phyloP scores from a whole-genome alignment of 1,140 invertebrate species.

The Drosophila neocordata region DNA sequence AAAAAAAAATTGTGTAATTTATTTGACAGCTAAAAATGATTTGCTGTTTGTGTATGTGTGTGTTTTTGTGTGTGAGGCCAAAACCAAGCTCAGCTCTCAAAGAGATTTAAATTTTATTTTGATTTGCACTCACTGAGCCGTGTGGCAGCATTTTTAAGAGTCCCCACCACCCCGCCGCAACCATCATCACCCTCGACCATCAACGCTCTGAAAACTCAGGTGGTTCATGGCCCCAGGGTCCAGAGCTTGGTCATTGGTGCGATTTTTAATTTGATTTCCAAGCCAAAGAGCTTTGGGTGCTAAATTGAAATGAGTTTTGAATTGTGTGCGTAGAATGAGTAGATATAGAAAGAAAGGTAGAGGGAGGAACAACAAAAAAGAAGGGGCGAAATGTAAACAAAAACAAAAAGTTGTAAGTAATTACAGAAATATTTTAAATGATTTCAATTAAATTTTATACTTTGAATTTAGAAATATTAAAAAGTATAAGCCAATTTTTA shows the following conservation, averaged over 20 bases:
- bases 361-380: background rate
- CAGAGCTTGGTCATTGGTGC: constrained; percentile 69
- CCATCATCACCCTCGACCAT: background rate
- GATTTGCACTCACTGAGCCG: constrained; percentile 68
- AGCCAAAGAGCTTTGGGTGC: constrained; percentile 42
- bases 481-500: too few relatives aligned
- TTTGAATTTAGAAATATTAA: too few relatives aligned
- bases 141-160: constrained; percentile 53
- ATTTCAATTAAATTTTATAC: too few relatives aligned
- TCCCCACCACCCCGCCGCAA: background rate
- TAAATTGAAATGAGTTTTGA: constrained; percentile 66
- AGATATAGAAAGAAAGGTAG: background rate
- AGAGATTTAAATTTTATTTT: constrained; percentile 73
- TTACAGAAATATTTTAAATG: too few relatives aligned
- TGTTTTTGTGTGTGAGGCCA: constrained; percentile 28
- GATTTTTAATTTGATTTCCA: constrained; percentile 73
- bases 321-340: constrained; percentile 20
- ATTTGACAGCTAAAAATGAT: constrained; percentile 72
- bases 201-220: constrained; percentile 6
- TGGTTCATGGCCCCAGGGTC: constrained; percentile 50
- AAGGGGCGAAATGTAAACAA: too few relatives aligned
- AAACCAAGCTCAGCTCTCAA: constrained; percentile 38
- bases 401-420: too few relatives aligned
- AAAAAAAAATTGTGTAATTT: constrained; percentile 61
- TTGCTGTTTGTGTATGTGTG: constrained; percentile 36